Evolutionary conservation across 2,888 invertebrate species (phyloP).

Genomic region (Anthoptus insignis): DNA sequence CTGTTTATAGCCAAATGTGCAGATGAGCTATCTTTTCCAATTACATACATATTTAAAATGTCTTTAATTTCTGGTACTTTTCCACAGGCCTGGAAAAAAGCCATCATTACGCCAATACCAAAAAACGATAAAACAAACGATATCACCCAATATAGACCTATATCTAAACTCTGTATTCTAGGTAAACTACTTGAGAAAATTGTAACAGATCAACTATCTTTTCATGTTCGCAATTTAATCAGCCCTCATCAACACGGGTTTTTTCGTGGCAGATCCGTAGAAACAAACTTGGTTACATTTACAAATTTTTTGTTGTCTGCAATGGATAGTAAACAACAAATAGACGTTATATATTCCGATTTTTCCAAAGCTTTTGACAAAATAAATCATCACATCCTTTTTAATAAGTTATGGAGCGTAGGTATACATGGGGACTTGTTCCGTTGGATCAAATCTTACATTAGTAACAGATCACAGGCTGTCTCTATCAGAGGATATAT

Average conservation of each 20-base stretch:
- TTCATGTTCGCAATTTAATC: not conserved
- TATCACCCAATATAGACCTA: slow-evolving; percentile 3
- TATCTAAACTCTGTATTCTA: not conserved
- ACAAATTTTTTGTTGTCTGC: not conserved
- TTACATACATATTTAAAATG: not conserved
- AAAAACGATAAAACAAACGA: not conserved
- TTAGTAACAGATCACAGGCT: not conserved
- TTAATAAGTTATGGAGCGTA: not conserved
- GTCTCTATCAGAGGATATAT: not conserved
- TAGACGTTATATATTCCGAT: not conserved
- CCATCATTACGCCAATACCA: not conserved
- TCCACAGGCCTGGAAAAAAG: slow-evolving; percentile 1
- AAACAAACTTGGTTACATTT: not conserved
- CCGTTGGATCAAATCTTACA: slow-evolving; percentile 5
- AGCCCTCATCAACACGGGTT: not conserved
- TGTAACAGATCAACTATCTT: not conserved
- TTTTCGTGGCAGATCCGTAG: not conserved
- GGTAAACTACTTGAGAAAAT: slow-evolving; percentile 4
- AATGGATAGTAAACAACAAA: not conserved
- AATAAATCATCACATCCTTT: not conserved
- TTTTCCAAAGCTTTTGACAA: slow-evolving; percentile 15
- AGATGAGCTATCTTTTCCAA: not conserved
- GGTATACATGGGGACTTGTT: slow-evolving; percentile 13
- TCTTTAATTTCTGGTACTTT: not conserved
- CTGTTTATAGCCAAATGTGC: not conserved